Percentiles rank a stretch among this genome's conserved stretches.
phyloP scores from a whole-genome alignment of 2,797 vertebrate species.

The Acestrorhynchus altus region DNA sequence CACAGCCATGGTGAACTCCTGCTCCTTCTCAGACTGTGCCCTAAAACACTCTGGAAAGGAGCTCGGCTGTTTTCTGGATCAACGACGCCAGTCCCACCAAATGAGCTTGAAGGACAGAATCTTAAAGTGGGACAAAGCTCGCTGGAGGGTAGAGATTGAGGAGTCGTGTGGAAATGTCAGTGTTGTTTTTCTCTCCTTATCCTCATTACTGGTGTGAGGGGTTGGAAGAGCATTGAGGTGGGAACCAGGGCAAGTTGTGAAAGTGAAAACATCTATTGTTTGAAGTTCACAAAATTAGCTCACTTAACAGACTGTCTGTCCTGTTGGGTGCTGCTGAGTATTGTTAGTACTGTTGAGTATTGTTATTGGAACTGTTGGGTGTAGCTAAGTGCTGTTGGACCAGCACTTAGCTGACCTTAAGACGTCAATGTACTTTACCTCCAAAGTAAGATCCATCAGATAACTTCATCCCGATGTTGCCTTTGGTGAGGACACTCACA shows the following conservation, averaged over 20 bases:
- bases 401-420: background rate
- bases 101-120: conserved; percentile 38
- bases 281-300: too few relatives aligned
- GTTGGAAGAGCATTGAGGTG: background rate
- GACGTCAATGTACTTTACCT: too few relatives aligned
- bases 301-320: too few relatives aligned
- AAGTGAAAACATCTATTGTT: background rate
- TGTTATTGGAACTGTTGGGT: too few relatives aligned
- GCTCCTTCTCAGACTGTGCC: conserved; percentile 1
- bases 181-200: conserved; percentile 28
- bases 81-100: conserved; percentile 12
- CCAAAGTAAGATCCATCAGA: conserved; percentile 93
- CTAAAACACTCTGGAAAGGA: conserved; percentile 8
- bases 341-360: too few relatives aligned
- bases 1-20: conserved; percentile 17
- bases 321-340: too few relatives aligned
- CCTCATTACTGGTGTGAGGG: conserved; percentile 14
- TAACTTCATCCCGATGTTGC: conserved; percentile 90
- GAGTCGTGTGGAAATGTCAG: conserved; percentile 58
- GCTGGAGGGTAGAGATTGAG: conserved; percentile 54
- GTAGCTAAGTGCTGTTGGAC: too few relatives aligned
- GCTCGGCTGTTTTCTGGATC: conserved; percentile 14
- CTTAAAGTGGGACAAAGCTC: conserved; percentile 60
- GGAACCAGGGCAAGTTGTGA: background rate
- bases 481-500: conserved; percentile 90